Evolutionary conservation across 2,113 vertebrate species (phyloP).

Genomic region (Dissostichus mawsoni): DNA sequence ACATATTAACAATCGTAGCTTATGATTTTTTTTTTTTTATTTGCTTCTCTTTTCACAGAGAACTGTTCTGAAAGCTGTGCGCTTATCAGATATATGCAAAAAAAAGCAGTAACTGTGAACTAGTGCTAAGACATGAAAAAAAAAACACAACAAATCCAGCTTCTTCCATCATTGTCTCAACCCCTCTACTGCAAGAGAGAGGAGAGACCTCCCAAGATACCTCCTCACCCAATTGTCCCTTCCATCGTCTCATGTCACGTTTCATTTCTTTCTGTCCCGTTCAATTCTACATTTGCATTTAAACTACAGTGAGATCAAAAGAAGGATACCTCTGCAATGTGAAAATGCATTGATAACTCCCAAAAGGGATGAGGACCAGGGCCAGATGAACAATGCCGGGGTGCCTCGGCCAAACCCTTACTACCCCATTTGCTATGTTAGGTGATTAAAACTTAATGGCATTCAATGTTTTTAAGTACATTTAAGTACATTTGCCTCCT

Average conservation of each 20-base stretch:
- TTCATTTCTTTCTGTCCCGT: slow-evolving; percentile 1
- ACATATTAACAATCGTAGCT: slow-evolving; percentile 71
- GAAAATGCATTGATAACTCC: background rate
- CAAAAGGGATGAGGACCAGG: background rate
- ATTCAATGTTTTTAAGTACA: background rate
- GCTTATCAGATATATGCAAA: slow-evolving; percentile 87
- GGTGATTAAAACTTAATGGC: background rate
- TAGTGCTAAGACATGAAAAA: slow-evolving; percentile 72
- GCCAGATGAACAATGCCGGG: background rate
- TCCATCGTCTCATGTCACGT: slow-evolving; percentile 1
- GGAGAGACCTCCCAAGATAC: slow-evolving; percentile 48
- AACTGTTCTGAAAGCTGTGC: slow-evolving; percentile 82
- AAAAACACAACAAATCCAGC: slow-evolving; percentile 58
- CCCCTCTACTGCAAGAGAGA: slow-evolving; percentile 43
- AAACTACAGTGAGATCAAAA: slow-evolving; percentile 9
- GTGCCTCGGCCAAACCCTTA: no score
- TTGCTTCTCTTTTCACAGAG: slow-evolving; percentile 81
- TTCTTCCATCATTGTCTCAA: slow-evolving; percentile 73
- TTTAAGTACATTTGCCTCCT: no score
- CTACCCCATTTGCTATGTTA: background rate
- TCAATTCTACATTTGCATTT: background rate
- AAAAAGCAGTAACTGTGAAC: slow-evolving; percentile 85
- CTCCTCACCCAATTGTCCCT: slow-evolving; percentile 5
- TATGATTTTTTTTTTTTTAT: slow-evolving; percentile 66
- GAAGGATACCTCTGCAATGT: slow-evolving; percentile 42